Evolutionary conservation across 2,888 invertebrate species (phyloP).

Genomic region (Heliconius cydno): DNA sequence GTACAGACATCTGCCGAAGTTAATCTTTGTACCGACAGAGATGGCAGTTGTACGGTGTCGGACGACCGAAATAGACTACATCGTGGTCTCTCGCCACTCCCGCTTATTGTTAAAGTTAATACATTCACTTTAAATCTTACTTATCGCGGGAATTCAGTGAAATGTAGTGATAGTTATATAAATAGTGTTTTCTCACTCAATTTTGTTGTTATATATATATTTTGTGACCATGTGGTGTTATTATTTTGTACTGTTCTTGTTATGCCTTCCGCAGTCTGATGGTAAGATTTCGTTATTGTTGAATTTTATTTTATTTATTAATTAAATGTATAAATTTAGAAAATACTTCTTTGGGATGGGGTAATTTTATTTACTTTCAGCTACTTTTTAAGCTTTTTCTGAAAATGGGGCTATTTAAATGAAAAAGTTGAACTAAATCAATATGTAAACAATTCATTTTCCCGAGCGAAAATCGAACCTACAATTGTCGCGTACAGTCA

Average conservation of each 20-base stretch:
- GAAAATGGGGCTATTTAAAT: neutral
- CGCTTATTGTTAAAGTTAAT: constrained; percentile 57
- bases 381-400: neutral
- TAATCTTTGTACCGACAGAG: constrained; percentile 72
- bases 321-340: neutral
- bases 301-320: neutral
- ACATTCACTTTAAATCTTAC: constrained; percentile 26
- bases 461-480: neutral
- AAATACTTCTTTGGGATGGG: neutral
- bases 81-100: constrained; percentile 68
- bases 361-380: neutral
- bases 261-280: constrained; percentile 47
- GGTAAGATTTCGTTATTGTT: constrained; percentile 52
- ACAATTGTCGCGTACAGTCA: neutral
- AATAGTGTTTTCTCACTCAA: constrained; percentile 41
- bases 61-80: constrained; percentile 76
- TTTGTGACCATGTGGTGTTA: constrained; percentile 54
- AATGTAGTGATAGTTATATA: constrained; percentile 49
- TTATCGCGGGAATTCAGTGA: constrained; percentile 44
- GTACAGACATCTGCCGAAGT: constrained; percentile 42
- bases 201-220: constrained; percentile 30
- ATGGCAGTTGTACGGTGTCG: constrained; percentile 58
- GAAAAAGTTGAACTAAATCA: neutral
- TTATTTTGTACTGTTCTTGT: constrained; percentile 49
- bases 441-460: neutral